These are phyloP conservation scores for Daboia siamensis DNA, from an alignment of 2,113 vertebrate genomes.

Conservation along the genomic window DNA sequence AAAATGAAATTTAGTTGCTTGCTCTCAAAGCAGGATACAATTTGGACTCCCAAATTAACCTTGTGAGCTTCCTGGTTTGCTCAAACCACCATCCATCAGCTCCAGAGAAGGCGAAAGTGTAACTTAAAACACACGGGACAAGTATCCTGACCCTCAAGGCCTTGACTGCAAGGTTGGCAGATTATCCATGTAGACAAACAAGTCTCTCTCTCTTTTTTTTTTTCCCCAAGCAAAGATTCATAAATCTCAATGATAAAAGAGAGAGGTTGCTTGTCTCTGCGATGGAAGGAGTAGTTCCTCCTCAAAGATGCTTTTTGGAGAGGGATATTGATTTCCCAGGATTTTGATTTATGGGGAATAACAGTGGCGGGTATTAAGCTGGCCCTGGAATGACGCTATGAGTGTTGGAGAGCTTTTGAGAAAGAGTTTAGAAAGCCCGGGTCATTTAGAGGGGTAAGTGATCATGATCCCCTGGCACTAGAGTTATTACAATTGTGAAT, in stretches of 20 bases:
- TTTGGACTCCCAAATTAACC: slow-evolving; percentile 36
- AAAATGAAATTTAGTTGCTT: no score
- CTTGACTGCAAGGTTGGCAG: slow-evolving; percentile 33
- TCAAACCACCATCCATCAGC: slow-evolving; percentile 40
- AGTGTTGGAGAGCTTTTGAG: neutral
- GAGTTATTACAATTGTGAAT: no score
- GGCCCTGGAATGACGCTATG: slow-evolving; percentile 14
- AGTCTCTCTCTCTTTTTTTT: neutral
- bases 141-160: slow-evolving; percentile 1
- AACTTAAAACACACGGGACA: slow-evolving; percentile 28
- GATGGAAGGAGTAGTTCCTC: slow-evolving; percentile 5
- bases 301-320: slow-evolving; percentile 3
- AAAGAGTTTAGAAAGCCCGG: neutral
- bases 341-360: slow-evolving; percentile 11
- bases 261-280: neutral
- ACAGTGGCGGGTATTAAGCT: neutral
- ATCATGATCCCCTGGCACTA: neutral
- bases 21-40: no score
- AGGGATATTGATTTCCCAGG: slow-evolving; percentile 12
- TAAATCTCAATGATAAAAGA: slow-evolving; percentile 9
- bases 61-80: slow-evolving; percentile 34
- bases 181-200: slow-evolving; percentile 12
- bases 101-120: slow-evolving; percentile 24
- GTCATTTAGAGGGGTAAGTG: no score
- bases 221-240: neutral